Percentiles rank a stretch among this genome's conserved stretches.
Conservation (phyloP, 2,113 vertebrate species). For the Hemiprocne comata region DNA sequence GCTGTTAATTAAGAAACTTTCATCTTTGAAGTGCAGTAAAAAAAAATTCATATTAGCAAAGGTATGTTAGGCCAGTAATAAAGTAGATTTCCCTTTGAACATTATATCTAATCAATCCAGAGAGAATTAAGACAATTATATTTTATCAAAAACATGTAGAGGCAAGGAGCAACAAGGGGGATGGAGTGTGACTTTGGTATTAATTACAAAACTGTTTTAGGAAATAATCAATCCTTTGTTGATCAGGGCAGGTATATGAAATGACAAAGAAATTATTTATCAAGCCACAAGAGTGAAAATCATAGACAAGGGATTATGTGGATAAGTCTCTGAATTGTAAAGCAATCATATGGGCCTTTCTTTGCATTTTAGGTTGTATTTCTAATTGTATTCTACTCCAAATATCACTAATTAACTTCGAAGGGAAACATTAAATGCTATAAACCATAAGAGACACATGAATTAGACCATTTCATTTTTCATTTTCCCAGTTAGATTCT, state of each 20-base stretch:
- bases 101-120: constrained; percentile 71
- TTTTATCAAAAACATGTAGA: constrained; percentile 71
- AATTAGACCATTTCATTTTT: constrained; percentile 19
- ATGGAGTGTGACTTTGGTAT: constrained; percentile 40
- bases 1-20: constrained; percentile 82
- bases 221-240: constrained; percentile 67
- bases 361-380: background rate
- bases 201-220: constrained; percentile 72
- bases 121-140: constrained; percentile 75
- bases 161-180: constrained; percentile 58
- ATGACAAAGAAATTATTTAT: constrained; percentile 61
- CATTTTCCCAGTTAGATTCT: background rate
- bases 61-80: constrained; percentile 70
- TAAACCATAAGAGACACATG: background rate
- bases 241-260: constrained; percentile 57
- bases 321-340: constrained; percentile 7
- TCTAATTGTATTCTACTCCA: background rate
- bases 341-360: background rate
- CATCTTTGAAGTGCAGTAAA: constrained; percentile 70
- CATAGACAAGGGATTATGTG: background rate
- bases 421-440: background rate
- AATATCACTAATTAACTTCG: constrained; percentile 35
- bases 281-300: constrained; percentile 30
- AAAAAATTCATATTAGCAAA: constrained; percentile 72
- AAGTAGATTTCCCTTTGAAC: constrained; percentile 70